These are phyloP conservation scores for Chunga burmeisteri DNA, from an alignment of 2,113 vertebrate species.

Conservation along the genomic window DNA sequence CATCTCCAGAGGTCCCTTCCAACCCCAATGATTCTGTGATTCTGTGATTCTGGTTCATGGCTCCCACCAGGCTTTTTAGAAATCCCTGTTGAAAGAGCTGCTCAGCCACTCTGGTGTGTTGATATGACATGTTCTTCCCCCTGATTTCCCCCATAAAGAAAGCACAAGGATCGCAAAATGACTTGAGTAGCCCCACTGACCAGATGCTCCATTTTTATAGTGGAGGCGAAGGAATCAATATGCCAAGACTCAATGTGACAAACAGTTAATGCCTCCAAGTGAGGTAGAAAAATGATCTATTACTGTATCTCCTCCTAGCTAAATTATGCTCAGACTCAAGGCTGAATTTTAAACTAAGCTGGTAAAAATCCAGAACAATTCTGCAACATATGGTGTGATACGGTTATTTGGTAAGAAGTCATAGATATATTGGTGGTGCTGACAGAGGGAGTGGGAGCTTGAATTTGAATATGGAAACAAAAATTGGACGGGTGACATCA, in stretches of 20 bases:
- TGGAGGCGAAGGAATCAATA: neutral
- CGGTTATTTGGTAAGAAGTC: neutral
- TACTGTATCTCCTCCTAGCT: neutral
- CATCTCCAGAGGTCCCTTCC: no score
- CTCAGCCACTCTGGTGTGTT: neutral
- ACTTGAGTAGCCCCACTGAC: neutral
- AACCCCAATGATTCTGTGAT: no score
- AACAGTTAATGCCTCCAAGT: neutral
- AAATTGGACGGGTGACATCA: neutral
- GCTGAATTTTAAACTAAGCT: neutral
- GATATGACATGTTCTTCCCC: neutral
- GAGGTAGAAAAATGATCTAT: neutral
- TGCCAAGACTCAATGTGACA: neutral
- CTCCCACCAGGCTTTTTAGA: neutral
- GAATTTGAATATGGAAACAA: neutral
- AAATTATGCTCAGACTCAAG: neutral
- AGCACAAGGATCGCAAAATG: neutral
- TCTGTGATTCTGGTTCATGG: neutral
- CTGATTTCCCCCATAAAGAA: neutral
- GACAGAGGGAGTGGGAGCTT: neutral
- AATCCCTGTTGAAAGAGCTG: neutral
- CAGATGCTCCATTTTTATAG: neutral
- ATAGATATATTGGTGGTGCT: neutral
- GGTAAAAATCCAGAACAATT: neutral
- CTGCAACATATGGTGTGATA: neutral